Conservation (phyloP, 2,888 invertebrate species). For the Nymphalis urticae region DNA sequence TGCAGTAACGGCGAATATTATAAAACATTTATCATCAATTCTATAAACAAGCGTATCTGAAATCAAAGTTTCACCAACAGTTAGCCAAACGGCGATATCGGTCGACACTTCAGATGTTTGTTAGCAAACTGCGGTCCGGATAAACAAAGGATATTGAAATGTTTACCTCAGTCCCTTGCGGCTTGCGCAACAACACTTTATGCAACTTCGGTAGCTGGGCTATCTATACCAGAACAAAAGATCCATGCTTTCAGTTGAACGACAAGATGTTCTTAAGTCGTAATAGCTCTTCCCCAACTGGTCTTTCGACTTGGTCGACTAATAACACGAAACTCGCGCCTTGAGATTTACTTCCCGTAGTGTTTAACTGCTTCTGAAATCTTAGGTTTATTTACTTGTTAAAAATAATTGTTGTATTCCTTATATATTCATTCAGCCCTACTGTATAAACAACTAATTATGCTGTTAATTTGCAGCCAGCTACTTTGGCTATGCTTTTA, state of each 20-base stretch:
- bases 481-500: too few species aligned
- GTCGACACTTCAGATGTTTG: constrained; percentile 48
- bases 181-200: constrained; percentile 65
- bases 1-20: background rate
- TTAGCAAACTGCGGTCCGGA: constrained; percentile 45
- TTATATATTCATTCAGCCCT: too few species aligned
- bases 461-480: too few species aligned
- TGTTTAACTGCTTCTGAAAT: constrained; percentile 60
- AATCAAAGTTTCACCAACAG: constrained; percentile 35
- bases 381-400: constrained; percentile 9
- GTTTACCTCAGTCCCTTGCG: constrained; percentile 60
- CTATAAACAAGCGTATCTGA: constrained; percentile 31
- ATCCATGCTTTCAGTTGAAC: constrained; percentile 44
- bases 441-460: too few species aligned
- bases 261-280: constrained; percentile 44
- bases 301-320: constrained; percentile 47
- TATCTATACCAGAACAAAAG: constrained; percentile 52
- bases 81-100: constrained; percentile 39
- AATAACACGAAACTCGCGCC: constrained; percentile 55
- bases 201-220: constrained; percentile 54
- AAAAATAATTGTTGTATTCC: background rate
- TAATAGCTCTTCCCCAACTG: constrained; percentile 56
- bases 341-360: constrained; percentile 57
- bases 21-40: constrained; percentile 21
- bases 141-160: constrained; percentile 67